Evolutionary conservation across 2,888 invertebrate species (phyloP).

Genomic region (Andrena chrysosceles): DNA sequence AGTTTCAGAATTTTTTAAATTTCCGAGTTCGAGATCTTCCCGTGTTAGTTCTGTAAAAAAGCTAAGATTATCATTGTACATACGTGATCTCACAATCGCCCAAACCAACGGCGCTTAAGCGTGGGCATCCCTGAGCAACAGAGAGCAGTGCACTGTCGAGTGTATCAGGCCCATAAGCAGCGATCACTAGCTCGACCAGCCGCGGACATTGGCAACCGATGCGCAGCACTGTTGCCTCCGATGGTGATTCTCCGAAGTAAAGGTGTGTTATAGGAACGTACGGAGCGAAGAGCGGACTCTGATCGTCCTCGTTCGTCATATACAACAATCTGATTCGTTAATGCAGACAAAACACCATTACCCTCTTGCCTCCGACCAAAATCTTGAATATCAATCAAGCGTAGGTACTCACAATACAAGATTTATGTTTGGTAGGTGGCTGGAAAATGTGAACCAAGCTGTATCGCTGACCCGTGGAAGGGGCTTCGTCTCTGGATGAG

Average conservation of each 20-base stretch:
- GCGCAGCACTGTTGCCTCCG: conserved; percentile 72
- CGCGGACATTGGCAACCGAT: conserved; percentile 79
- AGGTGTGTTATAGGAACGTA: conserved; percentile 82
- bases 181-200: conserved; percentile 80
- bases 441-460: conserved; percentile 78
- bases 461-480: conserved; percentile 74
- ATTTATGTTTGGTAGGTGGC: conserved; percentile 78
- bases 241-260: conserved; percentile 80
- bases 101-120: conserved; percentile 78
- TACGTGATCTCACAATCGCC: conserved; percentile 83
- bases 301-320: conserved; percentile 78
- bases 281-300: conserved; percentile 74
- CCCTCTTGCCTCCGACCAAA: neutral
- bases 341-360: conserved; percentile 1
- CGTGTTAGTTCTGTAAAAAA: neutral
- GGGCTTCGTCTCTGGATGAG: conserved; percentile 78
- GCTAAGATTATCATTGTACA: conserved; percentile 40
- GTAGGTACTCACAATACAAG: conserved; percentile 78
- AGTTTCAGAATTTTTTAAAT: too few relatives aligned
- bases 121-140: conserved; percentile 78
- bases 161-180: conserved; percentile 76
- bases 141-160: conserved; percentile 78
- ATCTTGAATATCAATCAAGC: too few relatives aligned
- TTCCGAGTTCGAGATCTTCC: neutral
- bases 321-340: conserved; percentile 75